Base-by-base conservation (phyloP, 2,888 invertebrate species). In the Timandra comae region DNA sequence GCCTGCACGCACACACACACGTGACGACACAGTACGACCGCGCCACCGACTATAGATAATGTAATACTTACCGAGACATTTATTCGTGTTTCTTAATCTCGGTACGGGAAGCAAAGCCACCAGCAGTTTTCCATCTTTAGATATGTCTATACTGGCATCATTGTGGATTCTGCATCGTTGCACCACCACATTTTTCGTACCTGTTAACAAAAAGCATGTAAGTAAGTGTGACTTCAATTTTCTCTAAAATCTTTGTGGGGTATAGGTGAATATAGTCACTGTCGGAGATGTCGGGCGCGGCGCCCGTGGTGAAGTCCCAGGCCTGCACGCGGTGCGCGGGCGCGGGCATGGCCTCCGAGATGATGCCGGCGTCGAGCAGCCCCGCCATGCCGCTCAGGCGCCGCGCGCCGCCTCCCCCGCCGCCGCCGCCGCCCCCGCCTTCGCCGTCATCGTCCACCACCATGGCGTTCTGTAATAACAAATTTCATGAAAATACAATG, bases 121-220 rank as follows among this genome's bases (percentile, higher is more conserved):
- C 41, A 96, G 76, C 33, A 93, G 80, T 13, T 90, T 88, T 9
- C 94, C 94, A 65, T 95, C 93, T 38, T 89, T 89, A 7, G 94
- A 94, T 52, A 95, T 91, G 63, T 94, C 94, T 47, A 94, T 92
- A 64, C 93, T 94, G 13, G 94, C 94, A 62, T 95, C 95, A 64
- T 95, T 95, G 74, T 95, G 94, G 41, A 96, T 93, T 63, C 92
- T 92, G 69, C 95, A 95, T 52, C 92, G 90, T 19, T 88, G 87
- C 4, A 95, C 94, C 11, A 95, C 91, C 21, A 95, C 85, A 60
- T 95, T 95, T 56, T 90, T 90, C 31, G 89, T 82, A 46, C 88
- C 91, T 91, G 62, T 36, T 47, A 47, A 60, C 13, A 33, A 35
- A 38, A 26, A n/a, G n/a, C n/a, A n/a, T n/a, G n/a, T n/a, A n/a